Conservation (phyloP, 2,888 invertebrate genomes). For the Colletes collaris region DNA sequence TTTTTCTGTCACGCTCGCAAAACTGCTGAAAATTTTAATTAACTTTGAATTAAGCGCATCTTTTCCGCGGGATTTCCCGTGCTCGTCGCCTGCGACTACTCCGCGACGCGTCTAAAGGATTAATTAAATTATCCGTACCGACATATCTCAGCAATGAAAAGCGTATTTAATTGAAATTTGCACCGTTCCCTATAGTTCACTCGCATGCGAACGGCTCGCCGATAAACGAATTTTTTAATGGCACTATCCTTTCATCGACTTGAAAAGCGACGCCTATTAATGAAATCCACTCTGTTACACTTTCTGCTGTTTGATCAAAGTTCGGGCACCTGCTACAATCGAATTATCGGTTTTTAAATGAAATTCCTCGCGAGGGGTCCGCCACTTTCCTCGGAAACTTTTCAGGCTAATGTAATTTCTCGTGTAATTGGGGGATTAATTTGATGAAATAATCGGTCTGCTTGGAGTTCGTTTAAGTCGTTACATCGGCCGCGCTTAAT, state of each 20-base stretch:
- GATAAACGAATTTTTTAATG: conserved; percentile 12
- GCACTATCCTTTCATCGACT: conserved; percentile 5
- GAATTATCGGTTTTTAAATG: conserved; percentile 59
- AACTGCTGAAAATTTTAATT: too few species aligned
- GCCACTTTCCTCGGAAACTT: conserved; percentile 46
- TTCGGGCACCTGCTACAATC: conserved; percentile 31
- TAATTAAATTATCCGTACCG: conserved; percentile 42
- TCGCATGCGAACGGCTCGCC: background rate
- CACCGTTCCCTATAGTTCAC: background rate
- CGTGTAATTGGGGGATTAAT: conserved; percentile 51
- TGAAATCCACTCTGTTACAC: conserved; percentile 50
- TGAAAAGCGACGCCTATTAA: conserved; percentile 33
- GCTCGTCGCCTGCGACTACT: background rate
- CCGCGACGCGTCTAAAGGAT: conserved; percentile 18
- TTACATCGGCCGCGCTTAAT: conserved; percentile 36
- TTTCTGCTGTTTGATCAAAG: conserved; percentile 53
- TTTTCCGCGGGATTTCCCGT: background rate
- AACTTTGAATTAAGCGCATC: background rate
- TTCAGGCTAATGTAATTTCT: conserved; percentile 51
- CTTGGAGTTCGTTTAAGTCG: conserved; percentile 48
- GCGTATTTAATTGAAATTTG: conserved; percentile 43
- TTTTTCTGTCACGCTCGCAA: too few species aligned
- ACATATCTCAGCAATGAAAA: conserved; percentile 17
- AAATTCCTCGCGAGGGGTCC: conserved; percentile 50
- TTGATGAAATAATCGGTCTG: conserved; percentile 45